Base-by-base conservation (phyloP, 2,888 invertebrate species). In the Metopia argyrocephala region DNA sequence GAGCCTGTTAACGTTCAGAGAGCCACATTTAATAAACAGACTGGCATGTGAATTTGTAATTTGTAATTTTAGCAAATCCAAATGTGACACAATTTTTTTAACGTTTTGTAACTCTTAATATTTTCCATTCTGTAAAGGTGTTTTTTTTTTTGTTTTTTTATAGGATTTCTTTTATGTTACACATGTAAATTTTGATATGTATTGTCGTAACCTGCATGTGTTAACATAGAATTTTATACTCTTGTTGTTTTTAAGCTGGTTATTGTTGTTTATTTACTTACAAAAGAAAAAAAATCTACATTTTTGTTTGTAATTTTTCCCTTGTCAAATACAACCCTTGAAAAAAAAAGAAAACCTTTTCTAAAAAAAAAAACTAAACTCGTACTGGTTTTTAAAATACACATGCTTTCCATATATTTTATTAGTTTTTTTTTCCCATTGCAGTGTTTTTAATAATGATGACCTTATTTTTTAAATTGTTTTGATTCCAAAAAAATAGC, bases 101-200 rank as follows among this genome's bases (percentile, higher is more conserved):
- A 0, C 1, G 12, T 38, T 15, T 38, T 38, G 38, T 38, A 15
- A 1, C 38, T 15, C 15, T 38, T 38, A 1, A 38, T 38, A 38
- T 9, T 3, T 3, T 9, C 15, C 15, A 12, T 15, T 15, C 38
- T 15, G 38, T 38, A 12, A 3, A 38, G 15, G 38, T 38, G 4
- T 38, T 3, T 15, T 38, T 38, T 38, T 38, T 15, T 3, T 12
- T 38, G 15, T 15, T 38, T 38, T 38, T 38, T 15, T 3, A 38
- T 38, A 38, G 9, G 38, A 38, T 12, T 9, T 38, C n/a, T n/a
- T n/a, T n/a, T 38, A 12, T 64, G 56, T 50, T 57, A 74, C 65
- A 74, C 48, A 65, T 65, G 65, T 65, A 74, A 74, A 74, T 74
- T 57, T 21, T 57, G 12, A 4, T 48, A n/a, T 6, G 6, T 48